A percentile compares a stretch with the other conserved stretches of the same genome.
These are phyloP conservation scores for Potamarius usumacintae DNA, from an alignment of 2,113 vertebrate genomes.

Conservation along the genomic window DNA sequence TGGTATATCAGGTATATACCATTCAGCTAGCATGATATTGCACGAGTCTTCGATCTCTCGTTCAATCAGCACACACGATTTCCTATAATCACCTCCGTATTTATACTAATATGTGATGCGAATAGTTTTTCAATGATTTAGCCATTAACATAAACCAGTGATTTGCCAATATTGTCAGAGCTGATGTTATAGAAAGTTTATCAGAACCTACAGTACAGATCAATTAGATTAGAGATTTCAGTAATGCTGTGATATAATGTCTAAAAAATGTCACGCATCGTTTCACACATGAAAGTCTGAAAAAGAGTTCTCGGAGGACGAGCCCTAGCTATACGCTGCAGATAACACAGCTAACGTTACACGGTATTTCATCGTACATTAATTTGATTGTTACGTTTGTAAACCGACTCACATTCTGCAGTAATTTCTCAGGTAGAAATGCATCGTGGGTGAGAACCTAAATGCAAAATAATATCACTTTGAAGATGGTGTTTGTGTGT, in stretches of 20 bases:
- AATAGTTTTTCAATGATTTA: no score
- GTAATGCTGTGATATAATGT: neutral
- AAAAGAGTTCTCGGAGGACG: neutral
- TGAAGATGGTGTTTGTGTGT: no score
- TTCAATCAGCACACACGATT: no score
- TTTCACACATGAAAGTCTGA: neutral
- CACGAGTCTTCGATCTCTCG: accelerated
- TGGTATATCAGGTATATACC: no score
- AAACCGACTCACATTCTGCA: neutral
- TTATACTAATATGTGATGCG: no score
- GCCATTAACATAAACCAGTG: neutral
- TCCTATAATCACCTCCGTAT: no score
- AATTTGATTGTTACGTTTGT: neutral
- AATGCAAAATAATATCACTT: neutral
- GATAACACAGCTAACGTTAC: neutral
- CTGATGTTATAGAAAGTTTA: neutral
- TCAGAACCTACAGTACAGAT: neutral
- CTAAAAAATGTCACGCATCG: neutral
- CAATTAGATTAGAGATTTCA: neutral
- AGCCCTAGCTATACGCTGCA: neutral
- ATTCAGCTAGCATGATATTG: no score
- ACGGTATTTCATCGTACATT: neutral
- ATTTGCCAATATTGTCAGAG: neutral
- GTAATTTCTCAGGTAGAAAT: neutral
- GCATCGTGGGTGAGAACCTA: neutral